Base-by-base conservation (phyloP, 1,140 invertebrate genomes). In the Sycophaga agraensis region DNA sequence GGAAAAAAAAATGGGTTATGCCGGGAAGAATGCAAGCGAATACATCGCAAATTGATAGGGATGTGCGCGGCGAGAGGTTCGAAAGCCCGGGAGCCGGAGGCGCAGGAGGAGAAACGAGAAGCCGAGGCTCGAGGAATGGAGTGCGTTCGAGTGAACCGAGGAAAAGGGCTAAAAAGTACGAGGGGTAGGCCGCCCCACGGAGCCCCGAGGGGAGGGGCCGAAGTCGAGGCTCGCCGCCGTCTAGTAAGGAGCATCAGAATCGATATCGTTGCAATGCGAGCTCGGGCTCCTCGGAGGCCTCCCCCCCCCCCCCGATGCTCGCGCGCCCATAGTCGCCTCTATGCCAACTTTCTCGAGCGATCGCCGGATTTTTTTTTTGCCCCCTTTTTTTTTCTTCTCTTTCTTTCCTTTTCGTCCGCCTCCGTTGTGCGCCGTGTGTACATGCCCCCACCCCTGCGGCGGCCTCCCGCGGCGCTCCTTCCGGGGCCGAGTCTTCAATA, bases 241-340 rank as follows among this genome's bases (percentile, higher is more conserved):
- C 74, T 79, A 74, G 71, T 79, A 79, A 79, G 78, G 73, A 80
- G 76, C 79, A 79, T 79, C 77, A 76, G 72, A 80, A 80, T 81
- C 79, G 74, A 80, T 81, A 81, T 78, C 78, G 80, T 79, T 81
- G 78, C 79, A 81, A 79, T 75, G 73, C 70, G 70, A 74, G 67
- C 70, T 71, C 70, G 68, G 69, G 70, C 28, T 31, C 28, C 28
- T 59, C 51, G 45, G 24, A 50, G n/a, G 24, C 45, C 42, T 35
- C 49, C 42, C 34, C 42, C 34, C 61, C 50, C 66, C 64, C 67
- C 55, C 60, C 34, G 21, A 61, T 56, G 28, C 49, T 48, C 62
- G 17, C 39, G 28, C 40, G 11, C 55, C 48, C 58, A 6, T 31
- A 31, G 11, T 31, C 11, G 5, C 11, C 46, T 63, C 59, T 62